These are phyloP conservation scores for Tychaedon coryphoeus DNA, from an alignment of 2,113 vertebrate species.

Conservation along the genomic window DNA sequence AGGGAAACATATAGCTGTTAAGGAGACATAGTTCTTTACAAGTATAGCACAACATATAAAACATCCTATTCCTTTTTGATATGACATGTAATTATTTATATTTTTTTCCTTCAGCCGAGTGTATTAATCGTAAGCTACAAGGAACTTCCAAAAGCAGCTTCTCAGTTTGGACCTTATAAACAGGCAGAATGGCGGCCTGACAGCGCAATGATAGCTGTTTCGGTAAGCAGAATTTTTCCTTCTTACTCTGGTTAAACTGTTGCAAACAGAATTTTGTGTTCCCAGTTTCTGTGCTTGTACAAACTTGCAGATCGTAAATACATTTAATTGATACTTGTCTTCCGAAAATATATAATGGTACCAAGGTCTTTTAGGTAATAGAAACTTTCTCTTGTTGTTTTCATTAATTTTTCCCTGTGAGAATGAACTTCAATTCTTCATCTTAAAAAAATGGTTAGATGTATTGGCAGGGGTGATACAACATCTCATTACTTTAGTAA, in stretches of 20 bases:
- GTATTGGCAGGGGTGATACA: fast-evolving
- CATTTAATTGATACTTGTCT: neutral
- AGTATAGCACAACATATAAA: neutral
- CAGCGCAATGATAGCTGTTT: constrained; percentile 93
- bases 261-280: neutral
- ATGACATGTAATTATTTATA: neutral
- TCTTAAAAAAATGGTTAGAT: neutral
- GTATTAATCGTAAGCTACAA: constrained; percentile 96
- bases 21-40: neutral
- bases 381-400: neutral
- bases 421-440: neutral
- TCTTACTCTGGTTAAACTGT: neutral
- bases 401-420: neutral
- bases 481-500: neutral
- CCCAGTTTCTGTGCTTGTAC: neutral
- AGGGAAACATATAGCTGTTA: neutral
- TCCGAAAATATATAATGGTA: neutral
- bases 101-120: constrained; percentile 83
- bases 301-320: neutral
- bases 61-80: neutral
- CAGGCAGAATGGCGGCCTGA: constrained; percentile 93
- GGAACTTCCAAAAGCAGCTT: constrained; percentile 86
- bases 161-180: constrained; percentile 90
- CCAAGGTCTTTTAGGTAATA: fast-evolving
- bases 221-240: constrained; percentile 79